phyloP scores from a whole-genome alignment of 1,140 invertebrate genomes.

The Ips nitidus region DNA sequence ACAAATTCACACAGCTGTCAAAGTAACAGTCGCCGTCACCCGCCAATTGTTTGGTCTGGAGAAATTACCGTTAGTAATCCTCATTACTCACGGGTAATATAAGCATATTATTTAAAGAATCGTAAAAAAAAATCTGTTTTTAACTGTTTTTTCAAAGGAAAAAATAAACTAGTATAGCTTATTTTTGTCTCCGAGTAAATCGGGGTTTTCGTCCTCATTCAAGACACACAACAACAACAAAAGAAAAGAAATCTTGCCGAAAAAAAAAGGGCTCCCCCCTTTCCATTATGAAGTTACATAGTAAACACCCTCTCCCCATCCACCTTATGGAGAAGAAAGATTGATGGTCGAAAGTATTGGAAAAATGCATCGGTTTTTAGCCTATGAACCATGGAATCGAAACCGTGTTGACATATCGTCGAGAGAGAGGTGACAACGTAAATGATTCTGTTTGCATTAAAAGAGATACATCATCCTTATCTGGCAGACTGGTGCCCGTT shows the following conservation, averaged over 20 bases:
- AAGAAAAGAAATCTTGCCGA: background rate
- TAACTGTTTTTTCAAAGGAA: no score
- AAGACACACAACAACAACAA: no score
- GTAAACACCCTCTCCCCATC: slow-evolving; percentile 11
- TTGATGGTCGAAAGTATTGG: slow-evolving; percentile 39
- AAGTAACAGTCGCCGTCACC: no score
- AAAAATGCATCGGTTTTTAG: slow-evolving; percentile 38
- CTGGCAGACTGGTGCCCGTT: slow-evolving; percentile 10
- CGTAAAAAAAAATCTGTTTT: no score
- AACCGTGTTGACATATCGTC: slow-evolving; percentile 42
- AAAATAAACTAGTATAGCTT: no score
- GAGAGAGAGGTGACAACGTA: slow-evolving; percentile 37
- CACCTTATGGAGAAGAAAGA: slow-evolving; percentile 18
- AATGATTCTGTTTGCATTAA: slow-evolving; percentile 46
- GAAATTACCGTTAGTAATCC: no score
- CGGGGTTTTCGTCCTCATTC: no score
- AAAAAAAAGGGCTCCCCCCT: background rate
- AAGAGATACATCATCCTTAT: slow-evolving; percentile 43
- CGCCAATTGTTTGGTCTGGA: no score
- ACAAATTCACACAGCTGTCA: no score
- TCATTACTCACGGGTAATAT: no score
- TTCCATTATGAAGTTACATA: slow-evolving; percentile 18
- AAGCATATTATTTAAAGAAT: no score
- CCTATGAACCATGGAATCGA: slow-evolving; percentile 36
- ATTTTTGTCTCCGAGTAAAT: no score